Base-by-base conservation (phyloP, 2,888 invertebrate species). In the Pantelozetes paolii region DNA sequence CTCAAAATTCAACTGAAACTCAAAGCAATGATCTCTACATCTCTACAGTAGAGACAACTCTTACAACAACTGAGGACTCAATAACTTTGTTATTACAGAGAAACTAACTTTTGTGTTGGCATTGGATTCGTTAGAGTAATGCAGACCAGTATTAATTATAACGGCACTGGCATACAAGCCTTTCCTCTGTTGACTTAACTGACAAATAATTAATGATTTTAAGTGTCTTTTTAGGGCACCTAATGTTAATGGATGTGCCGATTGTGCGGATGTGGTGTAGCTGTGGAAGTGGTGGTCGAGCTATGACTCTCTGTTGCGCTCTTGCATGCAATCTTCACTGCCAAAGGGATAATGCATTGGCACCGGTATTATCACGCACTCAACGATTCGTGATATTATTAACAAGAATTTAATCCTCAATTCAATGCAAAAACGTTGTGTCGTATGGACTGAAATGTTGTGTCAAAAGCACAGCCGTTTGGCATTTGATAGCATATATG, bases 111-210 rank as follows among this genome's bases (percentile, higher is more conserved):
- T 62, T 36, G 62, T 36, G 30, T 18, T n/a, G 32, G 30, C 50
- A 50, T 11, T 50, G 20, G 54, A 54, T 23, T 26, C 50, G 59
- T 23, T 6, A 32, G 32, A 62, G 18, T 62, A 62, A 62, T 62
- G 30, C 26, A 32, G 32, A 62, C 9, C 23, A 23, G 30, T 62
- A 62, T 62, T 62, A 62, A 62, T 62, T 62, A 62, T 62, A 62
- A 26, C 36, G 62, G 30, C 54, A 28, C 15, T 8, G 9, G 36
- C 36, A 36, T 36, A 50, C 59, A 59, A 62, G 62, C 62, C 62
- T 62, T 62, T 62, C 62, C 62, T 62, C 62, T 62, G n/a, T 62
- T 62, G 62, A 62, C 62, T 62, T 32, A 32, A 62, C 62, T 62
- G 62, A 62, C 62, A 62, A 18, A 32, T 26, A 62, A 62, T 62